Evolutionary conservation across 2,113 vertebrate genomes (phyloP).

Genomic region (Empidonax alnorum): DNA sequence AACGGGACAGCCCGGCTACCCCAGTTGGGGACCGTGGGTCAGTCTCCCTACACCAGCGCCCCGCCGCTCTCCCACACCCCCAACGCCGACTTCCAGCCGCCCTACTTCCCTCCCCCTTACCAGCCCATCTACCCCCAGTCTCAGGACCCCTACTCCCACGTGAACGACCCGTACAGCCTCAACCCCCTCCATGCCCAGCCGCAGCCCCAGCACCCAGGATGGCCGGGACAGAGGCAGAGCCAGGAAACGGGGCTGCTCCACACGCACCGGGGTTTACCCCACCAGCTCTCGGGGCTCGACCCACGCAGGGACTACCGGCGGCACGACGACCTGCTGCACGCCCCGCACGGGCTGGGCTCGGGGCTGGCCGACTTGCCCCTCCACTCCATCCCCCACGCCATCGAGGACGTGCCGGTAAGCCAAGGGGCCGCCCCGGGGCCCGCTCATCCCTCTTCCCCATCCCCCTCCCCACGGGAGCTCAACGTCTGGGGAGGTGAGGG

Average conservation of each 20-base stretch:
- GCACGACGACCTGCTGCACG: conserved; percentile 92
- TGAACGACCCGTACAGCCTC: conserved; percentile 98
- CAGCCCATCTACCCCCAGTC: conserved; percentile 98
- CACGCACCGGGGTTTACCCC: conserved; percentile 92
- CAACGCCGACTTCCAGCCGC: conserved; percentile 76
- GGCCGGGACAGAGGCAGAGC: conserved; percentile 95
- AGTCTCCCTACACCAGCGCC: too few species aligned
- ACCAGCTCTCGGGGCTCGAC: conserved; percentile 90
- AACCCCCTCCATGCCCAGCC: conserved; percentile 94
- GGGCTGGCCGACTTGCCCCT: conserved; percentile 93
- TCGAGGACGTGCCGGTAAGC: conserved; percentile 98
- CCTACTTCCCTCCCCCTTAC: conserved; percentile 94
- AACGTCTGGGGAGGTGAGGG: neutral
- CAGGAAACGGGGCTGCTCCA: conserved; percentile 94
- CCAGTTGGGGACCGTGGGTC: too few species aligned
- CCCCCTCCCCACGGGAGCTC: neutral
- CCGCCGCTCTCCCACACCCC: too few species aligned
- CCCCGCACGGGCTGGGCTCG: conserved; percentile 91
- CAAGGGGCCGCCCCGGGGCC: neutral
- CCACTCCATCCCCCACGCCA: conserved; percentile 96
- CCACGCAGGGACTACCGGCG: conserved; percentile 94
- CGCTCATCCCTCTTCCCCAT: too few species aligned
- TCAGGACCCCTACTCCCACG: conserved; percentile 98
- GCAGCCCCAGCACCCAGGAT: conserved; percentile 95
- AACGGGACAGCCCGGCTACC: too few species aligned